These are phyloP conservation scores for Drosophila ananassae DNA, from an alignment of 1,140 invertebrate species.

Conservation along the genomic window DNA sequence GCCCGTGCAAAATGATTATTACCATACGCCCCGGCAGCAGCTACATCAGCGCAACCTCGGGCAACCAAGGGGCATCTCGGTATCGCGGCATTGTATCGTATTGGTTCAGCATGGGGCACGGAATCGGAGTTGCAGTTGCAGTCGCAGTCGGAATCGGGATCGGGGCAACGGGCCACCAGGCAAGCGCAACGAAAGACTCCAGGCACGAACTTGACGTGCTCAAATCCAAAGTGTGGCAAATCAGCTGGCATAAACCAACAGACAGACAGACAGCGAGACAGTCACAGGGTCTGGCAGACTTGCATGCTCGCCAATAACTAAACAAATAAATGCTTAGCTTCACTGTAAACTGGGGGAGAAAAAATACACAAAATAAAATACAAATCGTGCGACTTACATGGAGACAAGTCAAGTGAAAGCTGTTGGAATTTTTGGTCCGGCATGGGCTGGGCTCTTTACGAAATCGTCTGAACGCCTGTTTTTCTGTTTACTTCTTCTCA, in stretches of 20 bases:
- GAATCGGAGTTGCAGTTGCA: background rate
- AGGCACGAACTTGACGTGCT: slow-evolving; percentile 82
- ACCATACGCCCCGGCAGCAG: slow-evolving; percentile 65
- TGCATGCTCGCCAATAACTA: slow-evolving; percentile 41
- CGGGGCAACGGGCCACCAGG: slow-evolving; percentile 66
- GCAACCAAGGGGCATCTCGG: slow-evolving; percentile 21
- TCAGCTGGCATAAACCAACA: slow-evolving; percentile 48
- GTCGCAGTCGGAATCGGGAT: slow-evolving; percentile 9
- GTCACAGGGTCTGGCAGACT: slow-evolving; percentile 6
- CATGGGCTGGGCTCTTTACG: slow-evolving; percentile 53
- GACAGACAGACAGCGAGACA: slow-evolving; percentile 1
- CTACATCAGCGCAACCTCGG: slow-evolving; percentile 20
- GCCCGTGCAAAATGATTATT: slow-evolving; percentile 74
- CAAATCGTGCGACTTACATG: slow-evolving; percentile 44
- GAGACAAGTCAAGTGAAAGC: slow-evolving; percentile 53
- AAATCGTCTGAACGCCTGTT: slow-evolving; percentile 22
- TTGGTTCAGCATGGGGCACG: slow-evolving; percentile 12
- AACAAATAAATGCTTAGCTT: slow-evolving; percentile 67
- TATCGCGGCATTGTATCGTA: slow-evolving; percentile 8
- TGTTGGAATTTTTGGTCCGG: slow-evolving; percentile 15
- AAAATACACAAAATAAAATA: slow-evolving; percentile 27
- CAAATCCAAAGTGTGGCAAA: slow-evolving; percentile 79
- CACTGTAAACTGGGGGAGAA: slow-evolving; percentile 11
- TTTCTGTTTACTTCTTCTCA: slow-evolving; percentile 30
- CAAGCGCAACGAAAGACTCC: slow-evolving; percentile 77